A percentile compares a stretch with the other conserved stretches of the same genome.
phyloP scores from a whole-genome alignment of 2,888 invertebrate species.

The Sthenelais limicola region DNA sequence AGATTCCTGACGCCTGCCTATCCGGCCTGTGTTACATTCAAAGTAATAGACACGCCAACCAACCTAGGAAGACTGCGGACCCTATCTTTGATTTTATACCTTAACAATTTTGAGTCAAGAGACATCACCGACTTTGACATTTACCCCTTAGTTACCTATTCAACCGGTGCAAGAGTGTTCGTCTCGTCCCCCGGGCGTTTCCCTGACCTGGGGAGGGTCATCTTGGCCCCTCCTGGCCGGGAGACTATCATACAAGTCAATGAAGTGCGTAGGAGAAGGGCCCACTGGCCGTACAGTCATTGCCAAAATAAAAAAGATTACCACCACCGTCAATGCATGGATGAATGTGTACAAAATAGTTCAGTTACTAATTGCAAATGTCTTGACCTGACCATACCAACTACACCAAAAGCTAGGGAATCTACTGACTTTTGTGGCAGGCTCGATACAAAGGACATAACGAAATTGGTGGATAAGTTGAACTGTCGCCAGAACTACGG shows the following conservation, averaged over 20 bases:
- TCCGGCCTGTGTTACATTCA: conserved; percentile 23
- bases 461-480: not conserved
- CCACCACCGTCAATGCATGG: conserved; percentile 33
- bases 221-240: conserved; percentile 18
- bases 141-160: conserved; percentile 22
- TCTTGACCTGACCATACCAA: conserved; percentile 30
- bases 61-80: conserved; percentile 18
- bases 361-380: not conserved
- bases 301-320: not conserved
- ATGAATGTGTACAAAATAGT: conserved; percentile 24
- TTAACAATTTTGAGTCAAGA: conserved; percentile 17
- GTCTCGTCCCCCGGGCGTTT: conserved; percentile 10
- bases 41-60: conserved; percentile 8
- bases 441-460: not conserved
- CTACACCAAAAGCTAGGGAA: not conserved
- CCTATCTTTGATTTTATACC: conserved; percentile 13
- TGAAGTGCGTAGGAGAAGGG: conserved; percentile 9
- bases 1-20: conserved; percentile 33
- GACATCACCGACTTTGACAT: conserved; percentile 29
- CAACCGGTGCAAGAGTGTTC: conserved; percentile 19
- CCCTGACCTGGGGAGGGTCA: conserved; percentile 20
- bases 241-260: conserved; percentile 31
- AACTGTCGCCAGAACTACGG: conserved; percentile 25
- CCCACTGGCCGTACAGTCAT: conserved; percentile 24
- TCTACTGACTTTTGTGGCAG: not conserved